A percentile compares a stretch with the other conserved stretches of the same genome.
These are phyloP conservation scores for Sinosuthora webbiana DNA, from an alignment of 2,113 vertebrate genomes.

Conservation along the genomic window DNA sequence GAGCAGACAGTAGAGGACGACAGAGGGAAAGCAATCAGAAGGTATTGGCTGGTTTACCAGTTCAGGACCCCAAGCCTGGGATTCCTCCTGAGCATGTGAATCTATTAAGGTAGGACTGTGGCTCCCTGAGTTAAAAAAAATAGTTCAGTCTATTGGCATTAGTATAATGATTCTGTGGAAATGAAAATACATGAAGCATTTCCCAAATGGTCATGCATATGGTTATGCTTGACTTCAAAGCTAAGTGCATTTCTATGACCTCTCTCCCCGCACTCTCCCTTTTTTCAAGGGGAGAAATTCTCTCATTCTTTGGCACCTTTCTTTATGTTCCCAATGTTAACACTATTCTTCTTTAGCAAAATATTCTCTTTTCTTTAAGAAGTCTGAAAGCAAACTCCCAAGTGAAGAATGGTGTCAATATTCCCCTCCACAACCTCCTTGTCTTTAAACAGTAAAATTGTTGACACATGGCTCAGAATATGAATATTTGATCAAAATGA, in stretches of 20 bases:
- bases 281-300: background rate
- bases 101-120: background rate
- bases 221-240: conserved; percentile 44
- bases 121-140: background rate
- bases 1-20: background rate
- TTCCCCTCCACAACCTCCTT: conserved; percentile 2
- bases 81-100: background rate
- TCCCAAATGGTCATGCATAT: conserved; percentile 23
- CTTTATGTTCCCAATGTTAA: background rate
- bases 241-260: background rate
- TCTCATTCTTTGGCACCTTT: background rate
- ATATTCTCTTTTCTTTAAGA: background rate
- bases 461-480: conserved; percentile 56
- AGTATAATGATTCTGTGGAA: background rate
- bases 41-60: background rate
- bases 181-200: conserved; percentile 34
- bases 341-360: background rate
- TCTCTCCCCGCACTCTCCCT: background rate
- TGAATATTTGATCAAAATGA: conserved; percentile 67
- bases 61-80: background rate
- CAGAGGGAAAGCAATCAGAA: background rate
- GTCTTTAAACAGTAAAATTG: conserved; percentile 42
- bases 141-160: background rate
- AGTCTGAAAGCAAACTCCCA: conserved; percentile 11
- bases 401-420: background rate